Evolutionary conservation across 2,888 invertebrate genomes (phyloP).

Genomic region (Ceraclea dissimilis): DNA sequence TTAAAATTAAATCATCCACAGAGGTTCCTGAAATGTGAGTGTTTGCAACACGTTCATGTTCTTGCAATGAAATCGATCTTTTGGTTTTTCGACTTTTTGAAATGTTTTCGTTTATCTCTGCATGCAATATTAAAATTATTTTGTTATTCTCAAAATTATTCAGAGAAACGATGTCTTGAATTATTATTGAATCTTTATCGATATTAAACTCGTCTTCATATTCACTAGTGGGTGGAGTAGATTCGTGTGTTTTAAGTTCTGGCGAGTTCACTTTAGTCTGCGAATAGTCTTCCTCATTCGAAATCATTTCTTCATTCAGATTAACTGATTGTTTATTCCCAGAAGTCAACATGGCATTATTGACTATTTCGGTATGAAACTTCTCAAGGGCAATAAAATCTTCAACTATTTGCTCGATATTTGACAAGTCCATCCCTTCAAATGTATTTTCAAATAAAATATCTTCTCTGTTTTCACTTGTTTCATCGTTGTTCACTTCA

Average conservation of each 20-base stretch:
- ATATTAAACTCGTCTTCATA: neutral
- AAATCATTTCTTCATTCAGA: neutral
- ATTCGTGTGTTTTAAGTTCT: neutral
- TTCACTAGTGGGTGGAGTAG: neutral
- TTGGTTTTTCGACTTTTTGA: neutral
- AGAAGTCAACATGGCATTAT: neutral
- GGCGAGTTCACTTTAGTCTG: neutral
- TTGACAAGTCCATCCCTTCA: neutral
- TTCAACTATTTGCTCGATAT: neutral
- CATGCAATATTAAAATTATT: conserved; percentile 12
- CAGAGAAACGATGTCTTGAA: conserved; percentile 14
- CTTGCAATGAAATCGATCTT: neutral
- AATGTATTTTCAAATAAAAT: too few species aligned
- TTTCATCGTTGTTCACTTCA: too few species aligned
- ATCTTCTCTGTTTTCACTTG: too few species aligned
- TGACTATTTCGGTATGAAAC: neutral
- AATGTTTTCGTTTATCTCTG: neutral
- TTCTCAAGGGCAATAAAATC: neutral
- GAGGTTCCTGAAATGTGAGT: neutral
- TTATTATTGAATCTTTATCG: conserved; percentile 1
- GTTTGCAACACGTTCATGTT: neutral
- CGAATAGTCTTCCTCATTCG: too few species aligned
- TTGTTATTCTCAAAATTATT: conserved; percentile 12
- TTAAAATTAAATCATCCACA: neutral
- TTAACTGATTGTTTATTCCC: neutral